phyloP scores from a whole-genome alignment of 2,888 invertebrate genomes.

The Therioaphis trifolii region DNA sequence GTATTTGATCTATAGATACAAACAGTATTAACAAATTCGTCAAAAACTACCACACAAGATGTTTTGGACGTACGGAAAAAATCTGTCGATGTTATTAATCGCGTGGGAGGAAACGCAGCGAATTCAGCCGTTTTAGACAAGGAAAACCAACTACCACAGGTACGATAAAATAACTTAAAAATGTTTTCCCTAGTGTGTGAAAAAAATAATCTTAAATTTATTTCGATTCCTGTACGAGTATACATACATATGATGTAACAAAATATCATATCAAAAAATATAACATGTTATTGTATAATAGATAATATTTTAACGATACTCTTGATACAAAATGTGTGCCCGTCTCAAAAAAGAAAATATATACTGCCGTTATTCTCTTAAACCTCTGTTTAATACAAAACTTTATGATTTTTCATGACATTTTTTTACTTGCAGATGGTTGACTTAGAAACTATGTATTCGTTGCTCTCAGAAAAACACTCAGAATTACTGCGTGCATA shows the following conservation, averaged over 20 bases:
- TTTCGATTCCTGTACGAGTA: background rate
- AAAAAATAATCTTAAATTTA: background rate
- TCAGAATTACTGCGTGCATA: conserved; percentile 66
- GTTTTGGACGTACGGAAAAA: conserved; percentile 57
- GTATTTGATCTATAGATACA: conserved; percentile 16
- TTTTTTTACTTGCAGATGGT: conserved; percentile 65
- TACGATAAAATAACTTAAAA: background rate
- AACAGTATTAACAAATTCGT: conserved; percentile 20
- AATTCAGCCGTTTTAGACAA: conserved; percentile 27
- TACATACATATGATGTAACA: background rate
- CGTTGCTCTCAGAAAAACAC: conserved; percentile 66
- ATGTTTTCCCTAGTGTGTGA: background rate
- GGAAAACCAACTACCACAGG: conserved; percentile 53
- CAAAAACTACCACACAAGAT: conserved; percentile 46
- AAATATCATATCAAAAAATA: background rate
- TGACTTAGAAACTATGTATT: conserved; percentile 66
- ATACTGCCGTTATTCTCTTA: background rate
- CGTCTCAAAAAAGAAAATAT: background rate
- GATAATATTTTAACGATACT: background rate
- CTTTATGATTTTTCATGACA: background rate
- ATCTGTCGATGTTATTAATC: conserved; percentile 21
- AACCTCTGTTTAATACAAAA: background rate
- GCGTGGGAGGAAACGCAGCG: conserved; percentile 17
- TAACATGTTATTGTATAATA: background rate
- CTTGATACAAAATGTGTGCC: background rate